A percentile compares a stretch with the other conserved stretches of the same genome.
Evolutionary conservation across 2,113 vertebrate genomes (phyloP).

Genomic region (Melierax canorus): DNA sequence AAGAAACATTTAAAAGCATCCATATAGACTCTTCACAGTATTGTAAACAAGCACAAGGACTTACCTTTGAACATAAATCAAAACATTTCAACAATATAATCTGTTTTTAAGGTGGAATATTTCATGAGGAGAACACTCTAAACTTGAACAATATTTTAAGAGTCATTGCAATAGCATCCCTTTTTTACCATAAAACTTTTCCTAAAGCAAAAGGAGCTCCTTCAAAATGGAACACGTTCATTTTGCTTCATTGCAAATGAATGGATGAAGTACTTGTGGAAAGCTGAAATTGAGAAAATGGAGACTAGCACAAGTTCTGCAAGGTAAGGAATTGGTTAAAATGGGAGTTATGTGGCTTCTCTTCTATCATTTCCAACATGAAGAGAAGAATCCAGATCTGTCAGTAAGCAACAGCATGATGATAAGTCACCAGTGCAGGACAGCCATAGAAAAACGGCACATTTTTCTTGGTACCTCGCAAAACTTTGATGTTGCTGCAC

Average conservation of each 20-base stretch:
- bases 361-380: neutral
- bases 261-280: neutral
- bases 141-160: neutral
- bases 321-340: neutral
- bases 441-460: neutral
- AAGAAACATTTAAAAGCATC: neutral
- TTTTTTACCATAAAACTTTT: neutral
- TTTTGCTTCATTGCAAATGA: neutral
- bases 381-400: neutral
- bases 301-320: neutral
- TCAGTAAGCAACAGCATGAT: neutral
- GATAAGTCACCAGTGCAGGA: neutral
- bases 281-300: neutral
- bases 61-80: neutral
- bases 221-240: neutral
- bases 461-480: neutral
- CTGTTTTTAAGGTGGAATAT: neutral
- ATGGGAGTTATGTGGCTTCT: neutral
- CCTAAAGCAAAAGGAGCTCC: neutral
- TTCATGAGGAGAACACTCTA: neutral
- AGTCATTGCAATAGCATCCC: neutral
- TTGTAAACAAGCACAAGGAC: neutral
- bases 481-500: neutral
- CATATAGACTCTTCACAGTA: neutral
- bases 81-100: neutral